Conservation (phyloP, 2,113 vertebrate genomes). For the Alligator mississippiensis region DNA sequence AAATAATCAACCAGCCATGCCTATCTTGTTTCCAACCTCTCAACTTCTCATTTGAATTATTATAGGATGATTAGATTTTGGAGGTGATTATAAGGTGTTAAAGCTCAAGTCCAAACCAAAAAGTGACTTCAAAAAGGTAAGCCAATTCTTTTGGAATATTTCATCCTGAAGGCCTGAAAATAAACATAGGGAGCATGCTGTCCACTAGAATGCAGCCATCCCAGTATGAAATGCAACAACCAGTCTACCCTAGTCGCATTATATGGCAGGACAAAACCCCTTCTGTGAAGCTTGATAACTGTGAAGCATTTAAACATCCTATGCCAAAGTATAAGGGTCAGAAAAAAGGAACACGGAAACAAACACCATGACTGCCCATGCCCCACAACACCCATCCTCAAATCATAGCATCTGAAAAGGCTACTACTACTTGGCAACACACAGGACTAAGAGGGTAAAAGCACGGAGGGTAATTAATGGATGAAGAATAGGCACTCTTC, state of each 20-base stretch:
- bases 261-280: too few relatives aligned
- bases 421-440: too few relatives aligned
- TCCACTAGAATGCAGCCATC: neutral
- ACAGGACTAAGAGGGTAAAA: too few relatives aligned
- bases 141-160: neutral
- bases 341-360: neutral
- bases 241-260: neutral
- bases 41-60: neutral
- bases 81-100: too few relatives aligned
- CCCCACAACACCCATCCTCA: too few relatives aligned
- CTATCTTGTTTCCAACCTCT: neutral
- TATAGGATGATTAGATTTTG: neutral
- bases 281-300: too few relatives aligned
- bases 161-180: neutral
- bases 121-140: neutral
- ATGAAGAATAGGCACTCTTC: too few relatives aligned
- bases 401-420: too few relatives aligned
- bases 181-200: neutral
- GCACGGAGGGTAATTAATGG: too few relatives aligned
- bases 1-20: neutral
- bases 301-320: too few relatives aligned
- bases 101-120: neutral
- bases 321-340: neutral
- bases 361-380: too few relatives aligned
- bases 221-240: neutral